Base-by-base conservation (phyloP, 2,888 invertebrate species). In the Amorpha juglandis region DNA sequence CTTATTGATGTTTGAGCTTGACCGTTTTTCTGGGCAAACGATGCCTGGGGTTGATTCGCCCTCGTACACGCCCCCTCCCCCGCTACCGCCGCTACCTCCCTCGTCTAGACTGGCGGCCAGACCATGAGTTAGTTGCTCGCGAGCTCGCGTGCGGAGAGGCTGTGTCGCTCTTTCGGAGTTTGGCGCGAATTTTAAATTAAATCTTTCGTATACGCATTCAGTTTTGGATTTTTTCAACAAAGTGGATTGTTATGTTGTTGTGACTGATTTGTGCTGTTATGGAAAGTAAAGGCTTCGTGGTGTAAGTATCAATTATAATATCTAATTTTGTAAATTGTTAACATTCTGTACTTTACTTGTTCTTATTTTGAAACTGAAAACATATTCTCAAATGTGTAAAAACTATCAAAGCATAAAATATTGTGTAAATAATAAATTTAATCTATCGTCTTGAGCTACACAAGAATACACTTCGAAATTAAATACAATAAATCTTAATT, bases 91-190 rank as follows among this genome's bases (percentile, higher is more conserved):
- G 74, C 71, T 71, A 72, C 77, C 78, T 77, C 79, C 84, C 84
- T 83, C 83, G 91, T 90, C 91, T 91, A 91, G 91, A 90, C 91
- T 81, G 74, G 70, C 76, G 75, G 72, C 75, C 82, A 81, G 81
- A 81, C 81, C 74, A 73, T 70, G 70, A 74, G 78, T 81, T 80
- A 92, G 92, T 91, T 82, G 81, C 74, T 79, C 78, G 78, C 74
- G 71, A 80, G 73, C 83, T 69, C 71, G 78, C 74, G 82, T 9
- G 55, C 70, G 79, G 79, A 79, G 67, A 81, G 83, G 83, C 72
- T 80, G 88, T 84, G n/a, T 64, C 73, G 67, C 69, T 68, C 62
- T 72, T 53, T 11, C 62, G 51, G 33, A 63, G 70, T 71, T 78
- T 80, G 84, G 86, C 90, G 91, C 87, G 86, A 89, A 88, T 82